Conservation (phyloP, 2,113 vertebrate species). For the Tricholaema leucomelas region DNA sequence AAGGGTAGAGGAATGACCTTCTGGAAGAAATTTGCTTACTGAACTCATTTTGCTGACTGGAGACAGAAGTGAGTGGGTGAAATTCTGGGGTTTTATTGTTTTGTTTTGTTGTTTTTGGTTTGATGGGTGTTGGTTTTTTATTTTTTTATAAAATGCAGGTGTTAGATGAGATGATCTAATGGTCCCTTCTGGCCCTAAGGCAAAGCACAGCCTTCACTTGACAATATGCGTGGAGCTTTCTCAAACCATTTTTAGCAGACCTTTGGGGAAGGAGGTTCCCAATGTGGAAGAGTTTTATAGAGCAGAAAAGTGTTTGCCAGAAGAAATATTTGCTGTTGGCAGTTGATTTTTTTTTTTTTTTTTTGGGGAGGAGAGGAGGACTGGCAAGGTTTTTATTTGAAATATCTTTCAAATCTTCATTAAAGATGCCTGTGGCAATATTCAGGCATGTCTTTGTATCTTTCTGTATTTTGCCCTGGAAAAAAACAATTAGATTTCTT, state of each 20-base stretch:
- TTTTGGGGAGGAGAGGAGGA: neutral
- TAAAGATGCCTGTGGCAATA: conserved; percentile 6
- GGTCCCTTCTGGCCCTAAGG: conserved; percentile 35
- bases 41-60: conserved; percentile 1
- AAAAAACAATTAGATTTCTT: neutral
- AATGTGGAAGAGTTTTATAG: conserved; percentile 46
- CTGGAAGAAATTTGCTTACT: neutral
- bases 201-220: neutral
- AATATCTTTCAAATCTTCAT: conserved; percentile 36
- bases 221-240: neutral
- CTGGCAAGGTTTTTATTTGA: conserved; percentile 38
- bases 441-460: conserved; percentile 11
- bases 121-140: neutral
- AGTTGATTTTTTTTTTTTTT: conserved; percentile 21
- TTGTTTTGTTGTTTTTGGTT: neutral
- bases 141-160: conserved; percentile 24
- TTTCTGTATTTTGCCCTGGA: neutral
- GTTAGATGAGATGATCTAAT: conserved; percentile 59
- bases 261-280: conserved; percentile 50
- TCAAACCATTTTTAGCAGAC: conserved; percentile 49
- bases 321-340: conserved; percentile 58
- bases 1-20: neutral
- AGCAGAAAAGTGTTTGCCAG: conserved; percentile 45
- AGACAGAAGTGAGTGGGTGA: neutral
- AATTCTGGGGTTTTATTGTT: neutral